Evolutionary conservation across 1,140 invertebrate species (phyloP).

Genomic region (Cydia pomonella): DNA sequence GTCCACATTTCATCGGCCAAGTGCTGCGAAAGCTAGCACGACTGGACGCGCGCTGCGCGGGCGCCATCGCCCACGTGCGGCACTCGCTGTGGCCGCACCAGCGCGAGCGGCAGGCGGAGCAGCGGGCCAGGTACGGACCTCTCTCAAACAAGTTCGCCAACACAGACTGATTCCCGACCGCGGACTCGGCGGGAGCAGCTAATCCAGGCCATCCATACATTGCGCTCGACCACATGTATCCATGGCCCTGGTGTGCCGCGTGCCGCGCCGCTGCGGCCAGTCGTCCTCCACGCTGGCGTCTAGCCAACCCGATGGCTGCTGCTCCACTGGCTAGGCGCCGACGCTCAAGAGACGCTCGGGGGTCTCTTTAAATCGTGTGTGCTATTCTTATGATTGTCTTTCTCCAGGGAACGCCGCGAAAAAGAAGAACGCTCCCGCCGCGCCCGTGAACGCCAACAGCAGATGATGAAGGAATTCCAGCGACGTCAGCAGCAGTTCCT

Average conservation of each 20-base stretch:
- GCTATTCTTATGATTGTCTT: too few species aligned
- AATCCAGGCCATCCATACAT: too few species aligned
- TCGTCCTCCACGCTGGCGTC: too few species aligned
- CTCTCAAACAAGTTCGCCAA: neutral
- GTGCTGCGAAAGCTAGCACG: conserved; percentile 87
- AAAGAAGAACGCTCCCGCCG: conserved; percentile 90
- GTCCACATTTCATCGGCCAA: conserved; percentile 91
- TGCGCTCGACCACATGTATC: too few species aligned
- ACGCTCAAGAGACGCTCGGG: too few species aligned
- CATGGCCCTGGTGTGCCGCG: too few species aligned
- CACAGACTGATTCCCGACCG: too few species aligned
- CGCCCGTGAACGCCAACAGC: conserved; percentile 94
- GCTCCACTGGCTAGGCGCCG: too few species aligned
- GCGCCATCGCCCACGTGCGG: conserved; percentile 85
- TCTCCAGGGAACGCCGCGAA: conserved; percentile 84
- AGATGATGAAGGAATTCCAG: conserved; percentile 96
- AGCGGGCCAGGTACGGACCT: conserved; percentile 78
- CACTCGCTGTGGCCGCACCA: conserved; percentile 89
- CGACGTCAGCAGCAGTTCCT: conserved; percentile 95
- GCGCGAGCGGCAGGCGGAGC: conserved; percentile 88
- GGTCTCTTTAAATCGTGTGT: too few species aligned
- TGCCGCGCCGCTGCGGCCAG: too few species aligned
- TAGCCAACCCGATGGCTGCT: too few species aligned
- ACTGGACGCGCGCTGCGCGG: conserved; percentile 86
- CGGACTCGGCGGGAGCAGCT: too few species aligned